Conservation (phyloP, 1,140 invertebrate genomes). For the Ditylenchus dipsaci region DNA sequence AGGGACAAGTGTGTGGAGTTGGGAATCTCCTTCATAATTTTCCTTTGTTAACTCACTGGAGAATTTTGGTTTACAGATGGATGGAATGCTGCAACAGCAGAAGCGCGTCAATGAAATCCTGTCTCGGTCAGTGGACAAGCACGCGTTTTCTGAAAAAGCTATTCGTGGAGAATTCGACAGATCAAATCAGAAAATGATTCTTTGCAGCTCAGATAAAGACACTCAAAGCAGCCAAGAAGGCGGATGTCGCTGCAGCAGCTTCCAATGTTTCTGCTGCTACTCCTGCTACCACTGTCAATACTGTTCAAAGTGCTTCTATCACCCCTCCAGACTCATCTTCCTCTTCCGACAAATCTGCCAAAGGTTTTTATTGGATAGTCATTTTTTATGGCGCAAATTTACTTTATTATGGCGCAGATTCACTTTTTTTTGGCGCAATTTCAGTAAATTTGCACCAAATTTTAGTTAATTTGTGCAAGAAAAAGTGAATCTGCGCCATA, state of each 20-base stretch:
- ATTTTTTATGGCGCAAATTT: too few relatives aligned
- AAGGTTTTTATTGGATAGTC: background rate
- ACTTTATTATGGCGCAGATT: too few relatives aligned
- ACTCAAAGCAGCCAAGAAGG: background rate
- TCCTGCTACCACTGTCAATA: too few relatives aligned
- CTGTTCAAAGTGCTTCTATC: background rate
- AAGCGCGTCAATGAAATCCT: slow-evolving; percentile 8
- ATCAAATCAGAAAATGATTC: background rate
- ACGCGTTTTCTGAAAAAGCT: background rate
- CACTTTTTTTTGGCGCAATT: too few relatives aligned
- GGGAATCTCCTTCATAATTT: background rate
- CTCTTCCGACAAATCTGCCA: background rate
- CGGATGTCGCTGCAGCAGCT: too few relatives aligned
- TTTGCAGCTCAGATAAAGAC: background rate
- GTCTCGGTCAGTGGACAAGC: background rate
- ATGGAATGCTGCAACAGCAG: slow-evolving; percentile 6
- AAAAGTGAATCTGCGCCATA: too few relatives aligned
- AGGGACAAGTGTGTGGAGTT: background rate
- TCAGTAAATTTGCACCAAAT: too few relatives aligned
- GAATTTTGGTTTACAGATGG: background rate
- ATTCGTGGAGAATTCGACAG: background rate
- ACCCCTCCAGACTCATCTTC: background rate
- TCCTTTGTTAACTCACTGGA: background rate
- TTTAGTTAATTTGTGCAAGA: too few relatives aligned
- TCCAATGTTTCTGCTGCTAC: too few relatives aligned